These are phyloP conservation scores for Tetramorium parvispinum DNA, from an alignment of 1,140 invertebrate species.

Conservation along the genomic window DNA sequence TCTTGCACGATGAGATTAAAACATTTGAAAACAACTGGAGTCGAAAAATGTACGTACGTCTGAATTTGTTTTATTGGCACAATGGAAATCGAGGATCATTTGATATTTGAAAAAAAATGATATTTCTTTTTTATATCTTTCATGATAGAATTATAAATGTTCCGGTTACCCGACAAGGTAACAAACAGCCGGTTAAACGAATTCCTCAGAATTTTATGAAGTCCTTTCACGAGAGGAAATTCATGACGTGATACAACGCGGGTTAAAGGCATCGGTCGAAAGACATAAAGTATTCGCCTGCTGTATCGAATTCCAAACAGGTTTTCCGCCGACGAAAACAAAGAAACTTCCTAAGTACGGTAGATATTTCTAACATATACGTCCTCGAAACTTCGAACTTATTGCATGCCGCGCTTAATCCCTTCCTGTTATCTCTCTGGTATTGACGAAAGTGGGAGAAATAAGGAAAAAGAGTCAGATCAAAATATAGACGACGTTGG, in stretches of 20 bases:
- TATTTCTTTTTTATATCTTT: slow-evolving; percentile 5
- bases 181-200: slow-evolving; percentile 20
- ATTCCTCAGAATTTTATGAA: slow-evolving; percentile 55
- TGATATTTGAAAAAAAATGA: slow-evolving; percentile 28
- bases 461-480: neutral
- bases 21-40: neutral
- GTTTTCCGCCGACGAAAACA: slow-evolving; percentile 57
- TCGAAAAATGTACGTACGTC: neutral
- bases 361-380: slow-evolving; percentile 43
- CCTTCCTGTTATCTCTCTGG: slow-evolving; percentile 32
- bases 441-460: neutral
- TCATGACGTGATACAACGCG: slow-evolving; percentile 55
- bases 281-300: slow-evolving; percentile 51
- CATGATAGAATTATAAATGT: slow-evolving; percentile 34
- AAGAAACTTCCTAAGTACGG: slow-evolving; percentile 60
- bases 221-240: slow-evolving; percentile 45
- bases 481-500: slow-evolving; percentile 19
- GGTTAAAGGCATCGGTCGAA: slow-evolving; percentile 55
- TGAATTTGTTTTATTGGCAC: slow-evolving; percentile 33
- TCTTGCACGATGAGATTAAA: slow-evolving; percentile 22
- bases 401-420: slow-evolving; percentile 54
- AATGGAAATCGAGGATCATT: slow-evolving; percentile 23
- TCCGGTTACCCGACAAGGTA: neutral
- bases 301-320: slow-evolving; percentile 60
- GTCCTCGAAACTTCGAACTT: slow-evolving; percentile 49